Base-by-base conservation (phyloP, 2,888 invertebrate species). In the Campoletis raptor region DNA sequence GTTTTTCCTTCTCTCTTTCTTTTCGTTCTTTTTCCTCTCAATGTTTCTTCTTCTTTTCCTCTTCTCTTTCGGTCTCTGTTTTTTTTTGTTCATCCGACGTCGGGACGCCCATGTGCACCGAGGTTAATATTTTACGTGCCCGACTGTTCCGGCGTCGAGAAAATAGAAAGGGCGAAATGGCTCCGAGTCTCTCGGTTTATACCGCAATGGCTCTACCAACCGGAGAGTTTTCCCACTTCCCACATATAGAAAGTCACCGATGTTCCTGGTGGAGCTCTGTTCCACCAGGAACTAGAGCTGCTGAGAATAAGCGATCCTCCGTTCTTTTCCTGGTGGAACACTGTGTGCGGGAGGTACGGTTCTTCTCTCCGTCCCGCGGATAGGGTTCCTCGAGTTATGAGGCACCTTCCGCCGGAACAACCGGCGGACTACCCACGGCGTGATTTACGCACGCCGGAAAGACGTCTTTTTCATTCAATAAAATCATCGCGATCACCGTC, bases 61-160 rank as follows among this genome's bases (percentile, higher is more conserved):
- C 36, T 36, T 52, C 79, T 77, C 52, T 82, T 72, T 15, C 37
- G 40, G 36, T 45, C 64, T 61, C 48, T n/a, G n/a, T 52, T 57
- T 30, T 66, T 86, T 83, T 88, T 87, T 87, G 86, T 86, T 76
- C 80, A 82, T 85, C 69, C 92, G 91, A 90, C 90, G 90, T 89
- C 89, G 78, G 81, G 57, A 81, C 72, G 86, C 81, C 73, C 69
- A 78, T 73, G 70, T 67, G 90, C 88, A 90, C 89, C 89, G 90
- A 87, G 92, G 92, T 93, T 93, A 93, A 93, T 93, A 93, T 93
- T 93, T 93, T 92, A 93, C 91, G 91, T 89, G 91, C 91, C 90
- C 90, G 92, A 91, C 89, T 91, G 91, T 92, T 93, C 92, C 93
- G 92, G 93, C 92, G 91, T 91, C 90, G 92, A 90, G 92, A 92